phyloP scores from a whole-genome alignment of 2,113 vertebrate genomes.

The Pelmatolapia mariae region DNA sequence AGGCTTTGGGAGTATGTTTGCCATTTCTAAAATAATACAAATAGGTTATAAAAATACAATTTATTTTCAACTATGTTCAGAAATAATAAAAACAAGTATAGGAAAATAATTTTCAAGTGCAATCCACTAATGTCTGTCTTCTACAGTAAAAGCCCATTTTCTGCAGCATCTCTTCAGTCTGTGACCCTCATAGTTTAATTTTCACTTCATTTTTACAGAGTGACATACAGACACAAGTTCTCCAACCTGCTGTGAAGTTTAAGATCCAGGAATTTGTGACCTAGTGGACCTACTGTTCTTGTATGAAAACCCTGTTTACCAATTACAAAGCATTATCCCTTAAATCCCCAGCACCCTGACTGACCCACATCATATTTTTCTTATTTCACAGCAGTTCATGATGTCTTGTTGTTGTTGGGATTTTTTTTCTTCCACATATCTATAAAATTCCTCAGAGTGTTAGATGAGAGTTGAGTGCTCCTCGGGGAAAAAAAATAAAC shows the following conservation, averaged over 20 bases:
- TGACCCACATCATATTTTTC: neutral
- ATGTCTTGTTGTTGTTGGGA: neutral
- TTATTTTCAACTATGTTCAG: neutral
- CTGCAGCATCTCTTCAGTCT: neutral
- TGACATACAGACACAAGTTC: neutral
- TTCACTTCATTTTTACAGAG: neutral
- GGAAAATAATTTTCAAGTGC: neutral
- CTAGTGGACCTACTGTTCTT: neutral
- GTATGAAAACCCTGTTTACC: neutral
- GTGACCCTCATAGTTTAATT: neutral
- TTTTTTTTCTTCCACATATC: conserved; percentile 3
- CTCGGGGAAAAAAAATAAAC: conserved; percentile 43
- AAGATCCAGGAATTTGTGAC: neutral
- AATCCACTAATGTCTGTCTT: neutral
- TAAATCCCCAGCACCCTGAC: neutral
- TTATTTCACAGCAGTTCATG: neutral
- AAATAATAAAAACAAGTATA: neutral
- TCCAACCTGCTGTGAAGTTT: neutral
- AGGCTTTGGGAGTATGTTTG: neutral
- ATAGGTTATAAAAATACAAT: neutral
- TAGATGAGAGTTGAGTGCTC: conserved; percentile 38
- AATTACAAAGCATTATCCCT: neutral
- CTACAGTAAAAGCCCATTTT: neutral
- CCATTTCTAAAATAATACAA: neutral
- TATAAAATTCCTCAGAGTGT: conserved; percentile 10